These are phyloP conservation scores for Thera britannica DNA, from an alignment of 2,888 invertebrate genomes.

Conservation along the genomic window DNA sequence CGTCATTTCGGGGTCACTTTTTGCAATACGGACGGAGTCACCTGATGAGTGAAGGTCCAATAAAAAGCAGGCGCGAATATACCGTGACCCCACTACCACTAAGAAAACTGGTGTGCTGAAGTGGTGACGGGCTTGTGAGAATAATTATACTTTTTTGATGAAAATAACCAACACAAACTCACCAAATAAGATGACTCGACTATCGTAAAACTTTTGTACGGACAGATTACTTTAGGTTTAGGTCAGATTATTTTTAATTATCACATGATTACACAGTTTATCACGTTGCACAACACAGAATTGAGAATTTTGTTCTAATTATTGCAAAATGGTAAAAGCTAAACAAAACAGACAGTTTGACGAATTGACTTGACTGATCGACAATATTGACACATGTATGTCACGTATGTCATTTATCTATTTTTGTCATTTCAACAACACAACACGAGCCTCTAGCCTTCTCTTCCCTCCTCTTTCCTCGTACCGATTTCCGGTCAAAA, in stretches of 20 bases:
- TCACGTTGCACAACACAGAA: slow-evolving; percentile 66
- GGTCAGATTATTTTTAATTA: slow-evolving; percentile 68
- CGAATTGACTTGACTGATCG: slow-evolving; percentile 31
- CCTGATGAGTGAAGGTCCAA: slow-evolving; percentile 42
- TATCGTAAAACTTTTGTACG: slow-evolving; percentile 59
- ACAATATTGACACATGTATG: background rate
- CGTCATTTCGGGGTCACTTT: slow-evolving; percentile 55
- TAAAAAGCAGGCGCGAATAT: slow-evolving; percentile 36
- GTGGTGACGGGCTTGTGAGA: slow-evolving; percentile 28
- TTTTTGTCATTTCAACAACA: too few species aligned
- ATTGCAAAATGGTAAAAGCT: slow-evolving; percentile 46
- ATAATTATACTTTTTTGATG: background rate
- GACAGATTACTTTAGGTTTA: slow-evolving; percentile 59
- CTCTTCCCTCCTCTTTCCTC: too few species aligned
- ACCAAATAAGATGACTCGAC: slow-evolving; percentile 71
- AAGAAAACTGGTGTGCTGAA: slow-evolving; percentile 17
- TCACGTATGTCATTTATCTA: too few species aligned
- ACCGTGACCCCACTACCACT: slow-evolving; percentile 40
- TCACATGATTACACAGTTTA: slow-evolving; percentile 72
- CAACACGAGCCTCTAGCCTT: too few species aligned
- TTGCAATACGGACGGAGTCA: slow-evolving; percentile 41
- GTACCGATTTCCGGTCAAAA: too few species aligned
- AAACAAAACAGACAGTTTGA: slow-evolving; percentile 80
- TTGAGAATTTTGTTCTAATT: slow-evolving; percentile 71
- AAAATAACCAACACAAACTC: slow-evolving; percentile 55